Evolutionary conservation across 1,140 invertebrate species (phyloP).

Genomic region (Harlomillsia oculata): DNA sequence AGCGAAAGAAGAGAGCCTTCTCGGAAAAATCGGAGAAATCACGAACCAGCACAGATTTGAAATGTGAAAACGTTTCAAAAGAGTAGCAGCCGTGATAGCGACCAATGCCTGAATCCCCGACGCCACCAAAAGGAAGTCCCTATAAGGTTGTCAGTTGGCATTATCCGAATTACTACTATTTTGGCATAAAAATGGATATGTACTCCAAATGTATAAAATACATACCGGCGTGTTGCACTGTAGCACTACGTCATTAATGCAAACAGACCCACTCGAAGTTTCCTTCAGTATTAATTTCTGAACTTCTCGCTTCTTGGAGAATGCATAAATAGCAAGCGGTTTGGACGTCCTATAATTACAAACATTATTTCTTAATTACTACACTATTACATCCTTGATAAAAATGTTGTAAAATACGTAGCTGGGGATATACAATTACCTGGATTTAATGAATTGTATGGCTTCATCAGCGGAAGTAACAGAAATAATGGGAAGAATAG

Average conservation of each 20-base stretch:
- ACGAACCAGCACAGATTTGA: conserved; percentile 15
- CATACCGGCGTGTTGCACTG: too few relatives aligned
- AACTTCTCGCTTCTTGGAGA: conserved; percentile 61
- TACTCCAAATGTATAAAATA: too few relatives aligned
- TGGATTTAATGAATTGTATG: conserved; percentile 69
- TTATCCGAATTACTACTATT: too few relatives aligned
- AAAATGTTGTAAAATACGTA: conserved; percentile 23
- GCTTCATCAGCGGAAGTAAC: conserved; percentile 68
- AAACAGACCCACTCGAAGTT: conserved; percentile 65
- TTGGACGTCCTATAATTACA: conserved; percentile 37
- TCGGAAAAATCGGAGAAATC: too few relatives aligned
- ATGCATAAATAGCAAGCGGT: conserved; percentile 79
- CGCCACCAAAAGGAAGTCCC: conserved; percentile 72
- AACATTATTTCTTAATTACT: neutral
- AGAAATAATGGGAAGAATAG: conserved; percentile 25
- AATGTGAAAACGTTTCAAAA: conserved; percentile 85
- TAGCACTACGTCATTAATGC: conserved; percentile 26
- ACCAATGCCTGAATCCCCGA: conserved; percentile 79
- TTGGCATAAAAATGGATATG: too few relatives aligned
- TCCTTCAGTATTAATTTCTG: conserved; percentile 61
- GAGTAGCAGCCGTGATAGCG: conserved; percentile 81
- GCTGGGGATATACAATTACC: conserved; percentile 38
- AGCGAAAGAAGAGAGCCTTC: too few relatives aligned
- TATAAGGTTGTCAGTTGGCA: too few relatives aligned
- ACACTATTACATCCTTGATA: conserved; percentile 6